phyloP scores from a whole-genome alignment of 2,888 invertebrate genomes.

The Noctua comes region DNA sequence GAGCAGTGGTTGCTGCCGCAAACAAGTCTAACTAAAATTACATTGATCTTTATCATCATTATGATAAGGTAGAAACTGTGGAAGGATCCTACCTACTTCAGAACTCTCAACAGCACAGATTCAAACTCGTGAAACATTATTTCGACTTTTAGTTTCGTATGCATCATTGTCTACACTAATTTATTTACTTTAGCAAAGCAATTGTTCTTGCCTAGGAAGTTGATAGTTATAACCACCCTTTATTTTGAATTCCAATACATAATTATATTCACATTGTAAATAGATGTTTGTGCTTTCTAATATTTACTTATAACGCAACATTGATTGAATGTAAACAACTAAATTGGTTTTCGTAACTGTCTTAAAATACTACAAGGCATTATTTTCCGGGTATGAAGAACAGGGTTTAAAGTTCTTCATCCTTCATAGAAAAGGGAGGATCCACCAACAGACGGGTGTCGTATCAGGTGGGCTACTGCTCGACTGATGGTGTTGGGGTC shows the following conservation, averaged over 20 bases:
- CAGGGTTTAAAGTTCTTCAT: no score
- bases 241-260: neutral
- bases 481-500: no score
- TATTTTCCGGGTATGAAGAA: neutral
- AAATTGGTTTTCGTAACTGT: neutral
- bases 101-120: neutral
- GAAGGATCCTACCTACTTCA: neutral
- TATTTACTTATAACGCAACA: neutral
- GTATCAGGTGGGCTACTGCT: no score
- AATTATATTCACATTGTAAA: constrained; percentile 6
- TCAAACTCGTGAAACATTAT: neutral
- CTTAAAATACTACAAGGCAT: neutral
- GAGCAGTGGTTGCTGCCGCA: neutral
- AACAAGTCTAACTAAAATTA: neutral
- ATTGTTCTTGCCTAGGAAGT: neutral
- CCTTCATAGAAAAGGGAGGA: no score
- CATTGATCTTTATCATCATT: neutral
- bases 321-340: neutral
- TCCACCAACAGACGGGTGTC: no score
- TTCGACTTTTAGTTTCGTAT: neutral
- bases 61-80: neutral
- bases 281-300: neutral
- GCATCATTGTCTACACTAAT: neutral
- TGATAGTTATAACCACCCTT: neutral
- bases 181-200: neutral